Evolutionary conservation across 2,797 vertebrate genomes (phyloP), one percentile per base, ranked within the genome.

Genomic region (Otolemur crassicaudatus): DNA sequence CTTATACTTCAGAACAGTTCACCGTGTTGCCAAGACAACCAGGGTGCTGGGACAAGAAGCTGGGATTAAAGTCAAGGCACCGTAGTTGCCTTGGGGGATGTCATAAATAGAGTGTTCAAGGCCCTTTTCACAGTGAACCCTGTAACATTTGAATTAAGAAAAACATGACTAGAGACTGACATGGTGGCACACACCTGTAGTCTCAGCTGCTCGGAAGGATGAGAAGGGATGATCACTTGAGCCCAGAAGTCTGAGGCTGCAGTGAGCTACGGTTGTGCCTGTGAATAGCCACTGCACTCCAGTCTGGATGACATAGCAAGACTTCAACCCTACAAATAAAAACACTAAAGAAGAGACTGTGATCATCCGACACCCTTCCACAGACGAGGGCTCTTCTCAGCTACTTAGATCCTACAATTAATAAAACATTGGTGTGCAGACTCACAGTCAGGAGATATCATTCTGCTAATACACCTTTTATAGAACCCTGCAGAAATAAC

Each of bases 1-100:
- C 49, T 16, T 60, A 31, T 16, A 10, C 70, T 83, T n/a, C 37
- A 65, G 67, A 93, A 70, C n/a, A 60, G 95, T 97, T 95, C 73
- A 6, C 12, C 25, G 40, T 27, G 95, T 95, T 98, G 95, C 95
- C 83, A 91, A 87, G 96, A 95, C 91, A 97, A 90, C 67, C 80
- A 56, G 67, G 85, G 63, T 0, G 0, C 86, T 84, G 87, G 61
- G 75, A 84, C n/a, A 34, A 65, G 31, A 87, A 96, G 7, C 8
- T 73, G 73, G 90, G 80, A 61, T 17, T 4, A 11, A 90, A 94
- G 94, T 97, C 90, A 93, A 27, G 67, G 96, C 91, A 96, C 20
- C 12, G 0, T 0, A 85, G 40, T 34, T 76, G 93, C 95, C 94
- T 5, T 1, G 56, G 97, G 93, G 63, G 61, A 90, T 93, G 76